Evolutionary conservation across 2,797 vertebrate genomes (phyloP), one percentile per base, ranked within the genome.

Genomic region (Pseudomugil gertrudae): DNA sequence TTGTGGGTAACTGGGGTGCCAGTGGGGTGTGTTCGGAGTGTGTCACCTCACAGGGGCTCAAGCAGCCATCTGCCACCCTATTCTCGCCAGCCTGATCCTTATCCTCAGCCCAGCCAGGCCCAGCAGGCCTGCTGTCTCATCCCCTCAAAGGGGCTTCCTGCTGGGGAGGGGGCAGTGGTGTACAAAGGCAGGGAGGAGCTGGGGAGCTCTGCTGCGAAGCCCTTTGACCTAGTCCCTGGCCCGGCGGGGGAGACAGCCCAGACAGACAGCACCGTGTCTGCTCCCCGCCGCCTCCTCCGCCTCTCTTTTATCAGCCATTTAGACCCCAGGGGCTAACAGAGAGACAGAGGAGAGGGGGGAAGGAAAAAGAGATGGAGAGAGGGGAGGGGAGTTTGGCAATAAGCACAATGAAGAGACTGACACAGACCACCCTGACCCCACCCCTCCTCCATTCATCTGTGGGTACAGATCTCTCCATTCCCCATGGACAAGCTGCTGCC

Each of bases 41-140:
- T 89, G 89, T 88, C 75, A 78, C 84, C 88, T 85, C 86, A 88
- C 79, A 85, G 90, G 93, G 92, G 87, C 91, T 94, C 94, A 92
- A 90, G 90, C 85, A 87, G 94, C 96, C 96, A 98, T 98, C 96
- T 98, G 95, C 95, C 93, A 87, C 89, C 79, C 74, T 88, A 84
- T 84, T 92, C 91, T 89, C 93, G 93, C 93, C 94, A 94, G 94
- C 88, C 85, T 89, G 89, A 91, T 87, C 87, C 85, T 90, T 76
- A 90, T 89, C 81, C 84, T 54, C 61, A 65, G 79, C 63, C 88
- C 84, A 83, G 79, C 67, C 83, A 5, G 68, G 85, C 83, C 87
- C 87, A 86, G 87, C 87, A 81, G 87, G 86, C 85, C 81, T 33
- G 69, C 84, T 84, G 89, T 90, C 83, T 88, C 88, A 75, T 84